Percentiles rank a stretch among this genome's conserved stretches.
Conservation (phyloP, 2,888 invertebrate species). For the Cheilosia vulpina region DNA sequence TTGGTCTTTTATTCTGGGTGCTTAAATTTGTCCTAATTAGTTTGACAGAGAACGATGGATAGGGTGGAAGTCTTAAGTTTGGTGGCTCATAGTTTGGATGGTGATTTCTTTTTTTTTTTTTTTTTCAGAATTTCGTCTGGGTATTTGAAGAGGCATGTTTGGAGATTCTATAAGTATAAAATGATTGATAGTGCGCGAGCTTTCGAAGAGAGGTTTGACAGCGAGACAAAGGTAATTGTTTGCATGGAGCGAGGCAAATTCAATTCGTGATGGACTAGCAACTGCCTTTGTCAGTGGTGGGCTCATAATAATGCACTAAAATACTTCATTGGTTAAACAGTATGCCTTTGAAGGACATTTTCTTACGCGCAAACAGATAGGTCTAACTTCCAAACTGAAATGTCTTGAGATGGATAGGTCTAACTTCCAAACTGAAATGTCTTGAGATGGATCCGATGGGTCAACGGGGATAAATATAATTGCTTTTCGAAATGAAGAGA, state of each 20-base stretch:
- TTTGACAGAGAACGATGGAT: conserved; percentile 81
- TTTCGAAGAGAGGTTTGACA: conserved; percentile 32
- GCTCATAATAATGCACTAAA: too few species aligned
- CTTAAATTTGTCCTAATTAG: conserved; percentile 83
- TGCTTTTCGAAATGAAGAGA: too few species aligned
- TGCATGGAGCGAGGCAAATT: conserved; percentile 1
- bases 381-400: too few species aligned
- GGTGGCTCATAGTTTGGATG: conserved; percentile 15
- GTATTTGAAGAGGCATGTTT: conserved; percentile 68
- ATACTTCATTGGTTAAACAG: too few species aligned
- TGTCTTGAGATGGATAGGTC: too few species aligned
- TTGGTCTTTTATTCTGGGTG: conserved; percentile 77
- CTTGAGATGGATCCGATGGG: too few species aligned
- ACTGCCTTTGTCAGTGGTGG: too few species aligned
- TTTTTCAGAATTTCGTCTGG: conserved; percentile 72
- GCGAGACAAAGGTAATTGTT: conserved; percentile 39
- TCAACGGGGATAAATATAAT: too few species aligned
- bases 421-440: too few species aligned
- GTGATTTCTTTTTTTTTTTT: conserved; percentile 50
- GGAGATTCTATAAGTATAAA: conserved; percentile 24
- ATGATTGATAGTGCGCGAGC: conserved; percentile 64
- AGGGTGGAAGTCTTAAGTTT: conserved; percentile 73
- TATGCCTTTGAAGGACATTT: too few species aligned
- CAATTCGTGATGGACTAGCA: background rate
- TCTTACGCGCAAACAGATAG: too few species aligned